Evolutionary conservation across 2,888 invertebrate genomes (phyloP).

Genomic region (Drosophila glabriapex): DNA sequence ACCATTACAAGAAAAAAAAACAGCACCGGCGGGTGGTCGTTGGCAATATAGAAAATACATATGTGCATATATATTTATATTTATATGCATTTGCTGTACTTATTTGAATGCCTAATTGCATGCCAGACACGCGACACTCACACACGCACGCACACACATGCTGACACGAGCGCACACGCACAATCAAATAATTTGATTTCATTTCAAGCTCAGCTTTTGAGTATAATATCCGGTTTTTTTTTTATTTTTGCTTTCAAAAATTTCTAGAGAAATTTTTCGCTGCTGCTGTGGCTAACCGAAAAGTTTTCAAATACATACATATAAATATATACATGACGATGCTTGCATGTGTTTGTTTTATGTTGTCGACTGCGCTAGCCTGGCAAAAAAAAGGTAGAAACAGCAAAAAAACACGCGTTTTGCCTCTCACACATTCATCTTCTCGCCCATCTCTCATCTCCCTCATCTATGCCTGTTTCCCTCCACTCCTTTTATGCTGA

Average conservation of each 20-base stretch:
- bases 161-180: slow-evolving; percentile 21
- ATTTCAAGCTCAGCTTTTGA: slow-evolving; percentile 68
- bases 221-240: slow-evolving; percentile 74
- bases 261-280: slow-evolving; percentile 77
- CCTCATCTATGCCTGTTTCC: slow-evolving; percentile 12
- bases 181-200: slow-evolving; percentile 64
- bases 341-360: slow-evolving; percentile 32
- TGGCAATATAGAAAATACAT: slow-evolving; percentile 19
- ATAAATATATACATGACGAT: slow-evolving; percentile 4
- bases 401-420: slow-evolving; percentile 59
- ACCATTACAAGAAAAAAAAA: slow-evolving; percentile 6
- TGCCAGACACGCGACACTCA: slow-evolving; percentile 55
- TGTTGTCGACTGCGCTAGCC: slow-evolving; percentile 43
- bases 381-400: slow-evolving; percentile 33
- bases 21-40: slow-evolving; percentile 44
- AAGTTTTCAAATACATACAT: slow-evolving; percentile 29
- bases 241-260: slow-evolving; percentile 75
- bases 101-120: slow-evolving; percentile 63
- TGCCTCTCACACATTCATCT: slow-evolving; percentile 59
- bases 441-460: slow-evolving; percentile 43
- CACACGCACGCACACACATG: slow-evolving; percentile 14
- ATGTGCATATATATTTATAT: slow-evolving; percentile 1
- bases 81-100: slow-evolving; percentile 27
- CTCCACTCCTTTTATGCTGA: slow-evolving; percentile 52
- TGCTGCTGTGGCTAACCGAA: slow-evolving; percentile 30